phyloP scores from a whole-genome alignment of 2,797 vertebrate species.

The Tympanoctomys barrerae region DNA sequence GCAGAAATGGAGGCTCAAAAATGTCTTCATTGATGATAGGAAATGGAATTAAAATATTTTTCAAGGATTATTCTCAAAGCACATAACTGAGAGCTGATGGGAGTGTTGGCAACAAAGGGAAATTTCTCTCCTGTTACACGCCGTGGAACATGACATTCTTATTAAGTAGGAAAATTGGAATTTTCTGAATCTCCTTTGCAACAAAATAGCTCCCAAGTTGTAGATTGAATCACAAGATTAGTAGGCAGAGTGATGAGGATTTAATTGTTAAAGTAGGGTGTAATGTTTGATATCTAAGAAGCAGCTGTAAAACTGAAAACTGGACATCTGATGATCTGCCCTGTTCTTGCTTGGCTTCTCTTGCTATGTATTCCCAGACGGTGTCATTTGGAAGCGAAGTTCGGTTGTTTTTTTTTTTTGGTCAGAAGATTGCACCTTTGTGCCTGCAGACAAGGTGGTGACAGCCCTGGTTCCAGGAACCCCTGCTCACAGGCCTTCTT shows the following conservation, averaged over 20 bases:
- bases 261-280: constrained; percentile 28
- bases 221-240: constrained; percentile 25
- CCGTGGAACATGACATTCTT: constrained; percentile 11
- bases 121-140: constrained; percentile 39
- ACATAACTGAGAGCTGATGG: constrained; percentile 48
- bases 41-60: constrained; percentile 62
- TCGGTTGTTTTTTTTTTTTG: constrained; percentile 57
- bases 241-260: constrained; percentile 40
- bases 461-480: constrained; percentile 65
- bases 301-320: neutral
- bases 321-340: neutral
- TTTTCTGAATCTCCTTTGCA: constrained; percentile 71
- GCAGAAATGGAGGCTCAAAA: neutral
- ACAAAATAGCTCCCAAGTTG: constrained; percentile 41
- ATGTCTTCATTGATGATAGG: neutral
- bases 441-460: constrained; percentile 62
- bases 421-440: constrained; percentile 71
- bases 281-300: constrained; percentile 30
- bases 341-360: neutral
- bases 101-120: constrained; percentile 42
- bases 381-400: constrained; percentile 56
- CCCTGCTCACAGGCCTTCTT: constrained; percentile 50
- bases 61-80: constrained; percentile 47
- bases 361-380: constrained; percentile 34
- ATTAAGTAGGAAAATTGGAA: constrained; percentile 63